Evolutionary conservation across 1,140 invertebrate species (phyloP), one percentile per base, ranked within the genome.

Genomic region (Arctopsyche grandis): DNA sequence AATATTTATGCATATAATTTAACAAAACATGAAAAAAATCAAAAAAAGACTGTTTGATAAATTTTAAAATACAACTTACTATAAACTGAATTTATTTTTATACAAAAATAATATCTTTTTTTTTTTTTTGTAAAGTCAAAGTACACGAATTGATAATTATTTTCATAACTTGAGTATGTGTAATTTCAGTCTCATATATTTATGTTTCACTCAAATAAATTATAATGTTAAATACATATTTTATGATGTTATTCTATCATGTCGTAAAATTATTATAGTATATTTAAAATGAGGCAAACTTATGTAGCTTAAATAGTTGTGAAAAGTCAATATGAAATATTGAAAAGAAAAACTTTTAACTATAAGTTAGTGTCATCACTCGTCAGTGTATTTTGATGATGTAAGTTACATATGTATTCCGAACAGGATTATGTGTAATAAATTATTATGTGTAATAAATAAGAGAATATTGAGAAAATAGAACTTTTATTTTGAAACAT

Each of bases 71-170:
- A 21, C 16, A 22, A 14, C 38, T 43, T 19, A 71, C 71, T 48
- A 74, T 12, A 56, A 74, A 73, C 38, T 73, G 58, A 60, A 74
- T 24, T 74, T 74, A 74, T 74, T 74, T 74, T 74, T 74, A 21
- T 74, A 74, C 16, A 52, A 22, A 29, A 24, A 14, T 66, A n/a
- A n/a, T n/a, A n/a, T n/a, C 3, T 60, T 16, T 19, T 60, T 60
- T 60, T 21, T n/a, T 38, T 38, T 38, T 38, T 38, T 38, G 29
- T 4, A 38, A 38, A 38, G 7, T 38, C 29, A 38, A 38, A 38
- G 7, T 38, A 4, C n/a, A n/a, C n/a, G n/a, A n/a, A n/a, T n/a
- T n/a, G n/a, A n/a, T n/a, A n/a, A n/a, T n/a, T n/a, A n/a, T n/a
- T n/a, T n/a, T 19, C 46, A n/a, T n/a, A n/a, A n/a, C n/a, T n/a